Conservation (phyloP, 1,140 invertebrate species). For the Acromyrmex echinatior region DNA sequence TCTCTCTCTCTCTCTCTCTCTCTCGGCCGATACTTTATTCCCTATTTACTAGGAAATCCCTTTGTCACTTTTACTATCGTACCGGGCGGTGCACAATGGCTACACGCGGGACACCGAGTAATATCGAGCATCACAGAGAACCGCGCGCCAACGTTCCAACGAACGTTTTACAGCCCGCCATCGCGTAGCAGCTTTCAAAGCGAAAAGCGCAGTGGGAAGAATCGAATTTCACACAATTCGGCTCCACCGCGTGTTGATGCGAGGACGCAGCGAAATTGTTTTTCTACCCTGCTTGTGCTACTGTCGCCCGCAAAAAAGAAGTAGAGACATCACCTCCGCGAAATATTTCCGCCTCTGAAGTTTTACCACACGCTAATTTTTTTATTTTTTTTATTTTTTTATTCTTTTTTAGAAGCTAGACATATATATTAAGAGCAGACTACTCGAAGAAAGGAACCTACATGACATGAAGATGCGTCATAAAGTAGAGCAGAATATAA, state of each 20-base stretch:
- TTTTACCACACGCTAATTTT: constrained; percentile 16
- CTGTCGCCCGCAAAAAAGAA: constrained; percentile 32
- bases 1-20: background rate
- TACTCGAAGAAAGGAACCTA: constrained; percentile 5
- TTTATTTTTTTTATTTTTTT: background rate
- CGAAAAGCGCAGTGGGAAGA: constrained; percentile 30
- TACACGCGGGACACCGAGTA: constrained; percentile 51
- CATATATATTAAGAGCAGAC: constrained; percentile 14
- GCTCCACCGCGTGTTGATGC: constrained; percentile 32
- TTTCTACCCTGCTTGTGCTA: constrained; percentile 57
- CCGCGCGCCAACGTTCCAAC: constrained; percentile 58
- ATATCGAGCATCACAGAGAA: constrained; percentile 69
- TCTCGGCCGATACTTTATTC: constrained; percentile 52
- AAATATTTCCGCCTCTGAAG: constrained; percentile 33
- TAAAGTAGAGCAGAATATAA: background rate
- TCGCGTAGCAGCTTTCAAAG: constrained; percentile 68
- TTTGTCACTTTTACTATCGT: constrained; percentile 67
- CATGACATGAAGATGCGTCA: background rate
- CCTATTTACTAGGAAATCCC: constrained; percentile 64
- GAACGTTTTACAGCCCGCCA: constrained; percentile 65
- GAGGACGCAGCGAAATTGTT: constrained; percentile 64
- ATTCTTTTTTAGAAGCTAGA: background rate
- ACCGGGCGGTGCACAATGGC: constrained; percentile 28
- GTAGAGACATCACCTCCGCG: constrained; percentile 20
- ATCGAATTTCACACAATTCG: constrained; percentile 67